Percentiles rank a stretch among this genome's conserved stretches.
These are phyloP conservation scores for Leptonema lineaticorne DNA, from an alignment of 1,140 invertebrate species.

Conservation along the genomic window DNA sequence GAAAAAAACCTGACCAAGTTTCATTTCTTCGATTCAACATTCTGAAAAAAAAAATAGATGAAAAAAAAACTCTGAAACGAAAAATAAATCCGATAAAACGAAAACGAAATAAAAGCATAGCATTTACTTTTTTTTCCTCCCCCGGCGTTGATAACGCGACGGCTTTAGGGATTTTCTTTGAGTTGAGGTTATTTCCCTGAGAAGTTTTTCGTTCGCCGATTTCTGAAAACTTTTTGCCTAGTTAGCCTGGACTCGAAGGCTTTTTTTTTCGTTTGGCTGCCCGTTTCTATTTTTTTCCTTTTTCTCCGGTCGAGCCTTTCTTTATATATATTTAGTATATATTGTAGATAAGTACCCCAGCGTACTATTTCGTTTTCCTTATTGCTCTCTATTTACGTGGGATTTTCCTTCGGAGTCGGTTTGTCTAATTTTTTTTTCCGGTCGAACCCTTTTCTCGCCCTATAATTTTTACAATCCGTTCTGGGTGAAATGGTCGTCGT, in stretches of 20 bases:
- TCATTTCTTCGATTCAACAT: background rate
- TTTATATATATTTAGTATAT: no score
- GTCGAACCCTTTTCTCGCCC: no score
- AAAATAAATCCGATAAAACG: conserved; percentile 2
- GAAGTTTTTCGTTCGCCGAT: background rate
- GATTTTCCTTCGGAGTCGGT: background rate
- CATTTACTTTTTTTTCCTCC: background rate
- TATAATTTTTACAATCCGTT: no score
- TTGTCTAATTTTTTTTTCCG: background rate
- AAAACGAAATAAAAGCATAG: conserved; percentile 2
- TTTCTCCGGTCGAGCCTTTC: no score
- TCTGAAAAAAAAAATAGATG: background rate
- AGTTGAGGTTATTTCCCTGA: background rate
- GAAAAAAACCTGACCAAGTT: background rate
- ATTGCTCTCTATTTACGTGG: background rate
- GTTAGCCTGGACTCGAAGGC: background rate
- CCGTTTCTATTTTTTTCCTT: no score
- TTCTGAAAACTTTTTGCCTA: background rate
- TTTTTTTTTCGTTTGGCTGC: background rate
- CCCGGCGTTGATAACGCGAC: background rate
- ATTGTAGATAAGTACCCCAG: background rate
- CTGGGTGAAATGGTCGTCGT: no score
- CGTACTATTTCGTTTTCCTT: background rate
- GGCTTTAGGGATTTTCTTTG: background rate
- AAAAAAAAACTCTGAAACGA: background rate